These are phyloP conservation scores for Phyllostomus discolor DNA, from an alignment of 2,113 vertebrate species.

Conservation along the genomic window DNA sequence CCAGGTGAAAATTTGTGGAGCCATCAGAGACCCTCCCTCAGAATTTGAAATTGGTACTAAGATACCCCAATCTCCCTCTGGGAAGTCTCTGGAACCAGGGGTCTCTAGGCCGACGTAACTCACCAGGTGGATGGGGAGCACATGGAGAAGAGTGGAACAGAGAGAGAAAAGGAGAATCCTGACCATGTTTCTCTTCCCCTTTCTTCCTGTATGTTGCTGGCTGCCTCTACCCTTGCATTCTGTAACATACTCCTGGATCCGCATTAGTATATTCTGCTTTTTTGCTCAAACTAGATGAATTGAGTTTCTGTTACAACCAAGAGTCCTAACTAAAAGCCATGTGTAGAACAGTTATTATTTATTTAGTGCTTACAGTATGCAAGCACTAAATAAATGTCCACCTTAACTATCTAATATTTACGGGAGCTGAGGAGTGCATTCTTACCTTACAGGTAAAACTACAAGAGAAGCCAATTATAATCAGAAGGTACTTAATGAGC, in stretches of 20 bases:
- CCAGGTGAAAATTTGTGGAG: background rate
- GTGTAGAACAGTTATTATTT: background rate
- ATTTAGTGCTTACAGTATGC: background rate
- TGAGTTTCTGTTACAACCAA: background rate
- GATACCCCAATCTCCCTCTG: background rate
- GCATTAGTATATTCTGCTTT: background rate
- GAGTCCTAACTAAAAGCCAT: background rate
- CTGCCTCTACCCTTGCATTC: background rate
- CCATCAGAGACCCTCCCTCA: background rate
- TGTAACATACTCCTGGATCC: background rate
- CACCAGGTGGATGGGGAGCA: background rate
- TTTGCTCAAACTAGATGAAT: background rate
- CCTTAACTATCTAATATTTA: slow-evolving; percentile 48
- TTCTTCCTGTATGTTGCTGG: background rate
- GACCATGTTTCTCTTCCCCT: background rate
- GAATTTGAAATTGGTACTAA: background rate
- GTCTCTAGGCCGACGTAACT: background rate
- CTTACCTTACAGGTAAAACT: slow-evolving; percentile 47
- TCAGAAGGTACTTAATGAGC: slow-evolving; percentile 38
- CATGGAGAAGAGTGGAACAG: background rate
- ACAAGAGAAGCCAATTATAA: slow-evolving; percentile 61
- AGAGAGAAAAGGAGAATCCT: background rate
- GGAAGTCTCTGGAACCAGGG: background rate
- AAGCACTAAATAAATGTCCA: background rate
- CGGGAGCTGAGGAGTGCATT: slow-evolving; percentile 32